Percentiles rank a stretch among this genome's conserved stretches.
Evolutionary conservation across 2,797 vertebrate species (phyloP).

Genomic region (Brachyrhaphis roseni): DNA sequence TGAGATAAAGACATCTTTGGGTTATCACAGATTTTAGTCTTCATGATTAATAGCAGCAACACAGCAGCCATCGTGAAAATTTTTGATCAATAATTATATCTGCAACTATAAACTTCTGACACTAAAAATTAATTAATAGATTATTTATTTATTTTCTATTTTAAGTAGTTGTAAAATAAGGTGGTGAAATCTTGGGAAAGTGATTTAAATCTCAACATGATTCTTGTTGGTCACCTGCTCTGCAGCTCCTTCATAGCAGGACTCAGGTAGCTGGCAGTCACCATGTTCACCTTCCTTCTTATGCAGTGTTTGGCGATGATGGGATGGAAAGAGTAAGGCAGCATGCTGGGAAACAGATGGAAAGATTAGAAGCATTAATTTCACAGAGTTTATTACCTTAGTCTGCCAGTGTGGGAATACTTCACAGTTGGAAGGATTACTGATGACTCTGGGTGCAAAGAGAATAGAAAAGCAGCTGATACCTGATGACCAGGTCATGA

Average conservation of each 20-base stretch:
- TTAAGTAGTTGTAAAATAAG: not conserved
- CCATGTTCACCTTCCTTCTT: constrained; percentile 89
- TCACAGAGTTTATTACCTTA: not conserved
- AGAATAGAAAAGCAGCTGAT: not conserved
- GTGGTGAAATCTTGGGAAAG: not conserved
- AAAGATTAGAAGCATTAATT: not conserved
- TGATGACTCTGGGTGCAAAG: not conserved
- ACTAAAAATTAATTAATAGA: not conserved
- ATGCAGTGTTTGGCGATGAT: constrained; percentile 92
- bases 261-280: constrained; percentile 94
- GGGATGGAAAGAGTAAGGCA: constrained; percentile 90
- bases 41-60: not conserved
- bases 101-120: not conserved
- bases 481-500: constrained; percentile 95
- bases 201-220: not conserved
- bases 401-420: not conserved
- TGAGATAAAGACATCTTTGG: not conserved
- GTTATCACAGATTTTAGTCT: not conserved
- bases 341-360: constrained; percentile 70
- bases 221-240: constrained; percentile 58
- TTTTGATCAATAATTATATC: not conserved
- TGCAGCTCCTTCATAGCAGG: constrained; percentile 89
- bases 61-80: not conserved
- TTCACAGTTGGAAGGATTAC: not conserved
- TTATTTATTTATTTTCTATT: not conserved